Conservation (phyloP, 2,113 vertebrate species). For the Manacus vitellinus region DNA sequence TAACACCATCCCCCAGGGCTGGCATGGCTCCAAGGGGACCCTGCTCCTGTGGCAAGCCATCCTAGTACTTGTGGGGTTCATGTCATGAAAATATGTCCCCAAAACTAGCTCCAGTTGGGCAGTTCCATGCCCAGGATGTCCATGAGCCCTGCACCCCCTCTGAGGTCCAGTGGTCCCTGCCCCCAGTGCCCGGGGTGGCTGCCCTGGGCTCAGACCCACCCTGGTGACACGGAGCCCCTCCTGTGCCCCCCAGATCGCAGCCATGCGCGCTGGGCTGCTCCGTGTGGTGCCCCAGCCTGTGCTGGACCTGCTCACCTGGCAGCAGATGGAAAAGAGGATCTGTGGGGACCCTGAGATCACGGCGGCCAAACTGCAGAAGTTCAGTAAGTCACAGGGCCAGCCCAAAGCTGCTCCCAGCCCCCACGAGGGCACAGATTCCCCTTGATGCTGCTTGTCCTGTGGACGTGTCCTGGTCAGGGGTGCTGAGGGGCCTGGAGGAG, state of each 20-base stretch:
- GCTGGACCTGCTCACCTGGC: conserved; percentile 93
- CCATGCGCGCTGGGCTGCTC: conserved; percentile 90
- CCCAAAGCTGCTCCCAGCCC: background rate
- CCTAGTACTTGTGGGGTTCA: background rate
- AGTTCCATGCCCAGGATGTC: background rate
- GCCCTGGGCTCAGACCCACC: background rate
- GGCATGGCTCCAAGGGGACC: background rate
- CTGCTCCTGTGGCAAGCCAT: background rate
- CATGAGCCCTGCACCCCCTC: rapidly evolving
- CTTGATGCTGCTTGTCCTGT: background rate
- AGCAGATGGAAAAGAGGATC: conserved; percentile 92
- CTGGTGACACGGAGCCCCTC: rapidly evolving
- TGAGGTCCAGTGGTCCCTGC: background rate
- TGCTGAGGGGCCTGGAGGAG: background rate
- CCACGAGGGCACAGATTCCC: rapidly evolving
- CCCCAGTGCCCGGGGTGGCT: background rate
- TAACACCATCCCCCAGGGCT: conserved; percentile 1
- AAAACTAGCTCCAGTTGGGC: background rate
- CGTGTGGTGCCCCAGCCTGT: conserved; percentile 93
- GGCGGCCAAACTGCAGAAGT: conserved; percentile 84
- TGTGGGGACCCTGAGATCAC: conserved; percentile 92
- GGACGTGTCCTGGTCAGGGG: rapidly evolving
- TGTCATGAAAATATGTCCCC: rapidly evolving
- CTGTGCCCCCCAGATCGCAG: conserved; percentile 78
- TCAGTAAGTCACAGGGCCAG: conserved; percentile 68